phyloP scores from a whole-genome alignment of 2,113 vertebrate species.

The Triplophysa siluroides region DNA sequence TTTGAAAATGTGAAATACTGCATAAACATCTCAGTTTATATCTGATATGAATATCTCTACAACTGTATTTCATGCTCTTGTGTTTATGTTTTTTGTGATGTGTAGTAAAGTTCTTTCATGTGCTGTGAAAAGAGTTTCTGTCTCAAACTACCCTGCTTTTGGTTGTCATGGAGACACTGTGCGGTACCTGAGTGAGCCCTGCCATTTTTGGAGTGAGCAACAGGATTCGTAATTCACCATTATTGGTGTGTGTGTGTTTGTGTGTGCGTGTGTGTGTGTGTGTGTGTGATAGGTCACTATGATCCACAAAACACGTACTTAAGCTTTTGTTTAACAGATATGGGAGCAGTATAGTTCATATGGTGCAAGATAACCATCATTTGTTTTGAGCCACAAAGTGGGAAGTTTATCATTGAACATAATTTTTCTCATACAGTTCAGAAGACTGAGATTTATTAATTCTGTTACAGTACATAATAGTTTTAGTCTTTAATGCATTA shows the following conservation, averaged over 20 bases:
- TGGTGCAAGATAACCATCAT: background rate
- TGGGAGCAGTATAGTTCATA: background rate
- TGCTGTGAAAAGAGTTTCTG: slow-evolving; percentile 15
- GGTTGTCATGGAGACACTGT: slow-evolving; percentile 49
- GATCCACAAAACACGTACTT: slow-evolving; percentile 2
- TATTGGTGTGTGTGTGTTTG: slow-evolving; percentile 4
- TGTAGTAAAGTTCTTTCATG: slow-evolving; percentile 25
- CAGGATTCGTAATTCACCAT: slow-evolving; percentile 29
- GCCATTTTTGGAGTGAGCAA: slow-evolving; percentile 35
- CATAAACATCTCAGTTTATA: background rate
- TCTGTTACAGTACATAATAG: too few species aligned
- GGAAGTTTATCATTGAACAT: background rate
- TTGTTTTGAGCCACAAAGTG: background rate
- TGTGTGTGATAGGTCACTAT: slow-evolving; percentile 24
- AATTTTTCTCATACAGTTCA: too few species aligned
- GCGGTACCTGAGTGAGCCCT: slow-evolving; percentile 14
- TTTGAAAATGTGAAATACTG: background rate
- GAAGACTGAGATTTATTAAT: too few species aligned
- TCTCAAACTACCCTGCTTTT: slow-evolving; percentile 23
- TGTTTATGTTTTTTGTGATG: background rate
- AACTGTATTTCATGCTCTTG: background rate
- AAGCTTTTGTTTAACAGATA: background rate
- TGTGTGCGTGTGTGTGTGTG: background rate
- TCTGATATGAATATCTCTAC: background rate
- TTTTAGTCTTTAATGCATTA: too few species aligned